Evolutionary conservation across 1,140 invertebrate species (phyloP), one percentile per base, ranked within the genome.

Genomic region (Lasioglossum albipes): DNA sequence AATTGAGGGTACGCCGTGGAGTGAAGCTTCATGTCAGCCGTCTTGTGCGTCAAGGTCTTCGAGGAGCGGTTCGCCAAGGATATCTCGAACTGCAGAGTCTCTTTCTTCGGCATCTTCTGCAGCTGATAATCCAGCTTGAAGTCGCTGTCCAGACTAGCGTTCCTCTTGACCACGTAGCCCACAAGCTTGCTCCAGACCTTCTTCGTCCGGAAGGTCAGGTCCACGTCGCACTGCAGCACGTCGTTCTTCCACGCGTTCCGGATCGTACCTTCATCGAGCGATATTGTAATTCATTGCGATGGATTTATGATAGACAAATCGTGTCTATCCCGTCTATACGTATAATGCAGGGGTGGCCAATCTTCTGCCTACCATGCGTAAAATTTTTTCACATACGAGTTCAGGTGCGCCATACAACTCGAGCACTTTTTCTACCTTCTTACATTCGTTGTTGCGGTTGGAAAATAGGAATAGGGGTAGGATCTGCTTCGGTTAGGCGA

Each of bases 1-100:
- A 96, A 94, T 69, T 95, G 94, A 0, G 96, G 96, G 94, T 97
- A 97, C 0, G 96, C 96, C 0, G 96, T 95, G 13, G 96, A 96
- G 31, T 95, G 94, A 61, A 97, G 91, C 54, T 95, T 94, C 64
- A 96, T 88, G 77, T 95, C 95, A 0, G 95, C 96, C 7, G 92
- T 88, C 62, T 93, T 92, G 62, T 94, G 94, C 20, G 95, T 94
- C 73, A 96, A 93, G 0, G 94, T 94, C 87, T 95, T 95, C 0
- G 94, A 94, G 0, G 95, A 94, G 61, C 95, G 94, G 89, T 97
- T 95, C 4, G 94, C 94, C n/a, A 96, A 86, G 9, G 95, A 92
- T 2, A 95, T 94, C 75, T 96, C 95, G 10, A 96, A 89, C 80
- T 95, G 95, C 0, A 97, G 94, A 0, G 94, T 95, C 89, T 97